Base-by-base conservation (phyloP, 2,113 vertebrate species). In the Toxotes jaculatrix region DNA sequence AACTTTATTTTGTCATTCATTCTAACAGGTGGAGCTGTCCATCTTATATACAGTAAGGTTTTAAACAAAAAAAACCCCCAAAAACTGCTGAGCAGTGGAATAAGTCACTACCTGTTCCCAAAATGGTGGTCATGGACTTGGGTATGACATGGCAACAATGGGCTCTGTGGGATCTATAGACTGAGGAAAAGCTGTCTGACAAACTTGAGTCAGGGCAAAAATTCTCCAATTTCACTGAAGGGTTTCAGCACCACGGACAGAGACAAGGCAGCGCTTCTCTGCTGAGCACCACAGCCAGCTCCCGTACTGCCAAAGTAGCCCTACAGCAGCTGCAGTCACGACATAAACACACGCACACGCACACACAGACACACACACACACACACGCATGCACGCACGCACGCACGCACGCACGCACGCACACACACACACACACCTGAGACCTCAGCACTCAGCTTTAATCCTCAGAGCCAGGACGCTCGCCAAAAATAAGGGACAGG, bases 221-320 rank as follows among this genome's bases (percentile, higher is more conserved):
- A 64, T 1, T 14, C 40, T 65, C 4, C 0, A 14, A 7, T 49
- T 47, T 64, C 27, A 43, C 19, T 49, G 51, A 32, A 4, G 5
- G 5, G 21, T 32, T 71, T 77, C 68, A 71, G 74, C 59, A 77
- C 65, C 66, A 34, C 5, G 49, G 73, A 77, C 73, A 77, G 67
- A 71, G 66, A 57, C 73, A 49, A 51, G 55, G 55, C 32, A 55
- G 42, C 1, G n/a, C 55, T 53, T 0, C 4, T 36, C 45, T 43
- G 5, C 62, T 32, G 45, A 68, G 71, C 53, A 43, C 62, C 53
- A 60, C 0, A 7, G 77, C 9, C 21, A 53, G 43, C 45, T 75
- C 36, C 45, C n/a, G 21, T 10, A 34, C 9, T 27, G 19, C 57
- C 47, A 51, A 27, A 36, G 7, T 4, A 51, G 6, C 38, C 38